Percentiles rank a stretch among this genome's conserved stretches.
phyloP scores from a whole-genome alignment of 35 echinoderm and acorn worm genomes.

The Heliocidaris erythrogramma region DNA sequence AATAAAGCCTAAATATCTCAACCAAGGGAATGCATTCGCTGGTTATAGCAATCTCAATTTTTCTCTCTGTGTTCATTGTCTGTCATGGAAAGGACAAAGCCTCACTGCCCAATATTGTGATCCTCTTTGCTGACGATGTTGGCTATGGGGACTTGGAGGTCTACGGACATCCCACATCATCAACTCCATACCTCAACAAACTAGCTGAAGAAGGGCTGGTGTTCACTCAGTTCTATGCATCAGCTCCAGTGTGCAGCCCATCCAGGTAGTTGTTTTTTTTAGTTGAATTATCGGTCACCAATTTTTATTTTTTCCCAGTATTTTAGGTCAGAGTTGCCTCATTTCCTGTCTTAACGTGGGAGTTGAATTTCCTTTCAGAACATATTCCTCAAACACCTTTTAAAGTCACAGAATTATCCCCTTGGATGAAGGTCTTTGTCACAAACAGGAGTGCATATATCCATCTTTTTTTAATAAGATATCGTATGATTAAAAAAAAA shows the following conservation, averaged over 20 bases:
- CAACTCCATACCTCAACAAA: slow-evolving; percentile 67
- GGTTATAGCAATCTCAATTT: neutral
- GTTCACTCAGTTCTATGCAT: slow-evolving; percentile 88
- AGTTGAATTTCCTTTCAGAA: neutral
- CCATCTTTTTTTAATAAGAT: no score
- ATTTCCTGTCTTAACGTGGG: neutral
- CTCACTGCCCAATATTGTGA: slow-evolving; percentile 75
- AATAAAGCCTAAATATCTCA: neutral
- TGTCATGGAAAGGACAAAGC: slow-evolving; percentile 15
- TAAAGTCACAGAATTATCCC: no score
- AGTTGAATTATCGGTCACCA: no score
- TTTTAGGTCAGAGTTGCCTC: neutral
- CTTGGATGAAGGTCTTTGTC: no score
- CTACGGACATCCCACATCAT: slow-evolving; percentile 87
- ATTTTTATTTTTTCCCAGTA: neutral
- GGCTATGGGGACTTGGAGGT: slow-evolving; percentile 83
- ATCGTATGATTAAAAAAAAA: no score
- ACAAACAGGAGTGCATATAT: no score
- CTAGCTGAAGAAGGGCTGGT: slow-evolving; percentile 64
- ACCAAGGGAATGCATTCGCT: neutral
- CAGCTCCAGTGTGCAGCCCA: slow-evolving; percentile 83
- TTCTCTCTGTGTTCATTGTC: neutral
- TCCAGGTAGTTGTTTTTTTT: slow-evolving; percentile 61
- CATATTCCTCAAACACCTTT: no score
- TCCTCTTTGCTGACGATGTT: slow-evolving; percentile 87